Evolutionary conservation across 2,888 invertebrate species (phyloP).

Genomic region (Trissoscelio sp.): DNA sequence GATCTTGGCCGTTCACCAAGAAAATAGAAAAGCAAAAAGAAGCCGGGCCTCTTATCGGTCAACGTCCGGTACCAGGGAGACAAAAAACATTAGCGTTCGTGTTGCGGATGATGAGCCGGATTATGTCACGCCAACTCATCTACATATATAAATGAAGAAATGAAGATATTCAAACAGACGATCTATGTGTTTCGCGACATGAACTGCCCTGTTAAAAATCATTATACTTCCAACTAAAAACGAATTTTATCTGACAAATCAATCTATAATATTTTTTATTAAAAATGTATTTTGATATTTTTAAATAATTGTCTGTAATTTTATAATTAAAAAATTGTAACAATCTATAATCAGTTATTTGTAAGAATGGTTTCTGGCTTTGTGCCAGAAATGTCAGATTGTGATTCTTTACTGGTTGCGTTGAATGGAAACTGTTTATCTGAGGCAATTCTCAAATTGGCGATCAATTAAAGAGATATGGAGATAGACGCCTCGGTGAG

Average conservation of each 20-base stretch:
- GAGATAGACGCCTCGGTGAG: constrained; percentile 37
- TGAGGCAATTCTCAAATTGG: constrained; percentile 8
- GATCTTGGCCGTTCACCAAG: constrained; percentile 57
- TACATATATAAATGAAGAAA: constrained; percentile 44
- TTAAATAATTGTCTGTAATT: no score
- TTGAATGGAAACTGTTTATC: constrained; percentile 3
- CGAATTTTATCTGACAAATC: no score
- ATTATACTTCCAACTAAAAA: no score
- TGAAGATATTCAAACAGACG: neutral
- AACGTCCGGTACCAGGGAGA: constrained; percentile 33
- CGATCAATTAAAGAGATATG: constrained; percentile 40
- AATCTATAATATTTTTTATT: no score
- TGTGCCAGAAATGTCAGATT: neutral
- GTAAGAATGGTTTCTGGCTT: no score
- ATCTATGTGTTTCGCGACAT: neutral
- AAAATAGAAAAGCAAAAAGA: constrained; percentile 57
- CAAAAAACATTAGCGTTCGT: constrained; percentile 33
- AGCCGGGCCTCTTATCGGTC: constrained; percentile 50
- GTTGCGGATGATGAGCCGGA: constrained; percentile 31
- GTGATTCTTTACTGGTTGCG: neutral
- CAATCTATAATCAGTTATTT: no score
- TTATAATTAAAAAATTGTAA: no score
- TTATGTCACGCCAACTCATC: constrained; percentile 53
- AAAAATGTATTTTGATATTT: no score
- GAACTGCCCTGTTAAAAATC: neutral